phyloP scores from a whole-genome alignment of 2,888 invertebrate genomes.

The Heteromyza rotundicornis region DNA sequence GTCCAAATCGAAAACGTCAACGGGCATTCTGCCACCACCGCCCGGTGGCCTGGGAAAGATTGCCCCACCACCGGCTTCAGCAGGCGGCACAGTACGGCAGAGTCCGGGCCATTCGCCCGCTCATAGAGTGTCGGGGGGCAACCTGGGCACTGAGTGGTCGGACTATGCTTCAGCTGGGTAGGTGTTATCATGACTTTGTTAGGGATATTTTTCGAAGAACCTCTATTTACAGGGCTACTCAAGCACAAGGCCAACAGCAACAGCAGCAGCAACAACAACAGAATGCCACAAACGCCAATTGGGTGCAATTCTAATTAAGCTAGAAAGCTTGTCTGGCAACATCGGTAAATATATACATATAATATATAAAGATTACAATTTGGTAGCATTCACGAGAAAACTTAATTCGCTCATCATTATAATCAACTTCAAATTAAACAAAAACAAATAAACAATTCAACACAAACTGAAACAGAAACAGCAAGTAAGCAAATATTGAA shows the following conservation, averaged over 20 bases:
- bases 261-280: constrained; percentile 45
- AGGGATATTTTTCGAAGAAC: not conserved
- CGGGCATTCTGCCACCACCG: constrained; percentile 82
- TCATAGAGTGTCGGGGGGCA: constrained; percentile 66
- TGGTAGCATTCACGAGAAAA: not conserved
- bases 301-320: constrained; percentile 61
- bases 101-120: constrained; percentile 72
- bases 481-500: not conserved
- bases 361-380: not conserved
- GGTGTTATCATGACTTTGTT: constrained; percentile 23
- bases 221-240: no score
- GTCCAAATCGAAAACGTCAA: constrained; percentile 68
- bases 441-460: not conserved
- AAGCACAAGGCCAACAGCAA: constrained; percentile 43
- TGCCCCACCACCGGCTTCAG: constrained; percentile 78
- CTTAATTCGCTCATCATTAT: not conserved
- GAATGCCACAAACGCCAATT: constrained; percentile 59
- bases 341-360: not conserved
- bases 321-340: not conserved
- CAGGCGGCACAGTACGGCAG: constrained; percentile 49
- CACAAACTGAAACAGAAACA: not conserved
- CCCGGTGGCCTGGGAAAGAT: constrained; percentile 73
- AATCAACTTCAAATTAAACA: not conserved
- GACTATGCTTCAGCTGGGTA: constrained; percentile 78
- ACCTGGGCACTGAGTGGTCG: constrained; percentile 74